Evolutionary conservation across 30 jellyfish, hydroid and myxozoan genomes (phyloP), one percentile per base, ranked within the genome.

Genomic region (Pseudorhiza aurosa): DNA sequence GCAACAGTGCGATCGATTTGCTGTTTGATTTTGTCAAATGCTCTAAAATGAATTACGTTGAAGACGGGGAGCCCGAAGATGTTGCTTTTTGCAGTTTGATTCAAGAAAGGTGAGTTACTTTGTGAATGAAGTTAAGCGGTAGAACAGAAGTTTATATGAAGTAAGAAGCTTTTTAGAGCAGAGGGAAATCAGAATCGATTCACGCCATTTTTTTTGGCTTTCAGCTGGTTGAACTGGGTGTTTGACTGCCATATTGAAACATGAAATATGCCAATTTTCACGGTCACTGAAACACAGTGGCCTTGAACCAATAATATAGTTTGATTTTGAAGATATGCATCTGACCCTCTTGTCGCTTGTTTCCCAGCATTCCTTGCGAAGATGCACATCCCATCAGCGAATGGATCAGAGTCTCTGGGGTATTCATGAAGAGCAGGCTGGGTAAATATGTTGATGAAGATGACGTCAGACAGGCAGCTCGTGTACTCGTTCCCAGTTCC

Each of bases 391-490:
- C 90, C 8, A 46, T 78, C 51, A 42, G 82, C 24, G 90, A 78
- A 45, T 78, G 90, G 90, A 28, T 78, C 3, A 78, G 82, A 46
- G 49, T 78, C 25, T 78, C 82, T 35, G 81, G 90, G 3, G 90
- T 78, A 19, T 78, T 78, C 70, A 36, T 82, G 62, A 78, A 78
- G 28, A 78, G 82, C 47, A 78, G 90, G 70, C 82, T 78, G 70
- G 75, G 90, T 4, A 63, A 47, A 47, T 46, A 40, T 26, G 72
- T 78, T 30, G 90, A 78, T 78, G 82, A 36, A 15, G 81, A 60
- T 63, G 90, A 78, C 65, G 82, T 60, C 62, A 78, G 69, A 78
- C 82, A 78, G 58, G 81, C 90, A 19, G 88, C 88, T 21, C 88
- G 88, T 17, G 65, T 76, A 8, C 88, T 76, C 36, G 10, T 58